Base-by-base conservation (phyloP, 2,888 invertebrate species). In the Cynaeus angustus region DNA sequence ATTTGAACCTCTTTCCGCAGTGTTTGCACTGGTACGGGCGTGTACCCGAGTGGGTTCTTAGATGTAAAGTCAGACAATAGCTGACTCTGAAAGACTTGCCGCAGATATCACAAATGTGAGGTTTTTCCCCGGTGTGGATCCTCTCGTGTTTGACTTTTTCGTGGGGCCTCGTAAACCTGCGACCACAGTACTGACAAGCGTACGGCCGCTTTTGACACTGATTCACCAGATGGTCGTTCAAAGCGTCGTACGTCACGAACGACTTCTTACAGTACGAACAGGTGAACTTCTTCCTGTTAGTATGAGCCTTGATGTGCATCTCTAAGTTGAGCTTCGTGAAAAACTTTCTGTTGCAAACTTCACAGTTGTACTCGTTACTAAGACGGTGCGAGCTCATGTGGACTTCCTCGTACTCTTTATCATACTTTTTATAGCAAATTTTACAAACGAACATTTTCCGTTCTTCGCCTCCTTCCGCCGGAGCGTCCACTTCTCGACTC, bases 111-210 rank as follows among this genome's bases (percentile, higher is more conserved):
- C 94, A 94, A 62, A 89, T 87, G 78, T 94, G 92, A 0, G 94
- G 94, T 77, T 93, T 93, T 79, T 93, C 93, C 0, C 90, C 90
- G 0, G 94, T 94, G 76, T 94, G 94, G 78, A 94, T 91, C n/a
- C 94, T 87, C 83, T 94, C 94, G 77, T 94, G 94, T 83, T 94
- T 94, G 0, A 94, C 94, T 83, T 94, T 94, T 77, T 94, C 94
- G 77, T 92, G 93, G 0, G 94, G 93, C 43, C 93, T 86, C 1
- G 89, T 87, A 77, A 94, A 94, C 70, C 90, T 87, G 62, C 92
- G 87, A 0, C 89, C 90, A 77, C 94, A 94, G 80, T 90, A 93
- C 67, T 90, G 87, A 77, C 94, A 94, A 53, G 88, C 88, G 82
- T 92, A 94, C 1, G 89, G 90, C 10, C 87, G 83, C 62, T 84